phyloP scores from a whole-genome alignment of 2,113 vertebrate genomes.

The Lonchura striata region DNA sequence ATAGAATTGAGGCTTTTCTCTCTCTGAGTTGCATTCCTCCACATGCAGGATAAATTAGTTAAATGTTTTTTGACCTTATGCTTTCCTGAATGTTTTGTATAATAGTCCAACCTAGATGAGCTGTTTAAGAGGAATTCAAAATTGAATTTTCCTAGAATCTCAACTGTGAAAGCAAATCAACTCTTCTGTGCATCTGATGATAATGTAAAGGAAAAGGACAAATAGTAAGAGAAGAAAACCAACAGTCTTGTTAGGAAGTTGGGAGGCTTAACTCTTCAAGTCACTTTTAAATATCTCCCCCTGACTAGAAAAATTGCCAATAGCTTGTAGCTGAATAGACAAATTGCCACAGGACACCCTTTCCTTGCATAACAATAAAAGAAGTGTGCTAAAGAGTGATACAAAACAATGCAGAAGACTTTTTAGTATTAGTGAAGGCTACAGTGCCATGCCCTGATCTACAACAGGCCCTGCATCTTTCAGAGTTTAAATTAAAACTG shows the following conservation, averaged over 20 bases:
- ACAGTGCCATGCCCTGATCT: neutral
- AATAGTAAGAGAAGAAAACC: neutral
- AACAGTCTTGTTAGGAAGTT: neutral
- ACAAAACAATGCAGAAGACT: neutral
- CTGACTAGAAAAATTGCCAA: neutral
- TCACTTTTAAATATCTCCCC: neutral
- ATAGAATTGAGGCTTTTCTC: neutral
- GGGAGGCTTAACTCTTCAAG: neutral
- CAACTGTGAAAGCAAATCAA: neutral
- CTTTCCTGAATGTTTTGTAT: neutral
- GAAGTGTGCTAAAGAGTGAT: neutral
- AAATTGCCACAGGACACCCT: neutral
- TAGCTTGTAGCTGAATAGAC: neutral
- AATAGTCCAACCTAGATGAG: neutral
- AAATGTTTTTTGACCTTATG: neutral
- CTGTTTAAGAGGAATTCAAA: neutral
- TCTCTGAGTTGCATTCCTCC: neutral
- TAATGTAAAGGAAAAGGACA: neutral
- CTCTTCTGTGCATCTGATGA: neutral
- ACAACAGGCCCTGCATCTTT: rapidly evolving
- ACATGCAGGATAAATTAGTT: neutral
- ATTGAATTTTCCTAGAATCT: neutral
- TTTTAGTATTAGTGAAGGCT: neutral
- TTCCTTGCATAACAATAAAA: neutral
- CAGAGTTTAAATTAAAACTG: neutral